phyloP scores from a whole-genome alignment of 2,113 vertebrate genomes.

The Chionis minor region DNA sequence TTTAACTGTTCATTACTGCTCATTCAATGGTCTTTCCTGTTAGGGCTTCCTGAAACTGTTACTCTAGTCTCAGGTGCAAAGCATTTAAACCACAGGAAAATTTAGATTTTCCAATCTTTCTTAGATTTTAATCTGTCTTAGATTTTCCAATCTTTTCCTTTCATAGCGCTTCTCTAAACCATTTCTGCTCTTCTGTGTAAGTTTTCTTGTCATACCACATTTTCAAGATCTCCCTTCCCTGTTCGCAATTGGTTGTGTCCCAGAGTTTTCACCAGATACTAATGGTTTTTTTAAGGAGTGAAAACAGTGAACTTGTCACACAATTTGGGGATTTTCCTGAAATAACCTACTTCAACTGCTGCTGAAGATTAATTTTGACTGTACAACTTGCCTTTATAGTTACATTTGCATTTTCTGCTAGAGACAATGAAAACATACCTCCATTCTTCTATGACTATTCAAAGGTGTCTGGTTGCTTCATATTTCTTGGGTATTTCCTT shows the following conservation, averaged over 20 bases:
- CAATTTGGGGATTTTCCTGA: not conserved
- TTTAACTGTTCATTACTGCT: not conserved
- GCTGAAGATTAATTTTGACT: not conserved
- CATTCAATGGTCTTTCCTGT: not conserved
- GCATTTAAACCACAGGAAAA: not conserved
- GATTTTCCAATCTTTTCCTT: not conserved
- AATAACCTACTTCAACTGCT: not conserved
- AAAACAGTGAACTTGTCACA: not conserved
- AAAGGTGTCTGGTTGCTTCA: not conserved
- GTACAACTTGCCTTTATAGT: not conserved
- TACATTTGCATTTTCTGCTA: not conserved
- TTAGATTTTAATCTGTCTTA: not conserved
- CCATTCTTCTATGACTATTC: not conserved
- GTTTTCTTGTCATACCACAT: not conserved
- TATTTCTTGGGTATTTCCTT: not conserved
- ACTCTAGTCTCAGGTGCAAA: not conserved
- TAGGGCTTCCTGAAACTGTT: not conserved
- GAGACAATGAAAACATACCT: not conserved
- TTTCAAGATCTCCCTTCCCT: not conserved
- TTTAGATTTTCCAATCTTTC: not conserved
- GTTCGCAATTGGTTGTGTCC: accelerated
- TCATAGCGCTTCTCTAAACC: not conserved
- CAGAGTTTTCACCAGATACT: not conserved
- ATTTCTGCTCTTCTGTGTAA: not conserved
- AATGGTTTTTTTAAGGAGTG: not conserved